phyloP scores from a whole-genome alignment of 2,888 invertebrate species.

The Dermolepida albohirtum region DNA sequence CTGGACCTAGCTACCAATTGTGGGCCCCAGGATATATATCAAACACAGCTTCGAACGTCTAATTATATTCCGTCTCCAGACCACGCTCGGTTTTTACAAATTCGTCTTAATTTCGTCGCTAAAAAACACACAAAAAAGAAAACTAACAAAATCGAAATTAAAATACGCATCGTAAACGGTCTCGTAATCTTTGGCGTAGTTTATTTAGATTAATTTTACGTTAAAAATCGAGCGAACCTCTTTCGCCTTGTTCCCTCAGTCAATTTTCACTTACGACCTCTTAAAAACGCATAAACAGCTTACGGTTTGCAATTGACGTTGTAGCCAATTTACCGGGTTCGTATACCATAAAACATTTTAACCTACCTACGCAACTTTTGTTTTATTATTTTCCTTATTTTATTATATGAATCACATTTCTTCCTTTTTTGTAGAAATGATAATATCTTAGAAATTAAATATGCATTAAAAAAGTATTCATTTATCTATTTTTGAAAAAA shows the following conservation, averaged over 20 bases:
- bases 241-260: neutral
- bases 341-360: slow-evolving; percentile 34
- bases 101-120: slow-evolving; percentile 42
- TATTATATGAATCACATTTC: too few species aligned
- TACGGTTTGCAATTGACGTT: slow-evolving; percentile 10
- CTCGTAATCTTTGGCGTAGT: too few species aligned
- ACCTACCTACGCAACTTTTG: slow-evolving; percentile 29
- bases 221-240: too few species aligned
- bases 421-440: too few species aligned
- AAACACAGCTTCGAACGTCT: slow-evolving; percentile 59
- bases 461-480: too few species aligned
- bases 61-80: slow-evolving; percentile 58
- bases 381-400: slow-evolving; percentile 22
- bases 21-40: slow-evolving; percentile 62
- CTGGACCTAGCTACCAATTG: slow-evolving; percentile 63
- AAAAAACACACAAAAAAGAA: slow-evolving; percentile 22
- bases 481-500: too few species aligned
- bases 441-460: too few species aligned
- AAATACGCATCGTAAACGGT: slow-evolving; percentile 9
- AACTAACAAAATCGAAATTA: neutral
- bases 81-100: slow-evolving; percentile 43
- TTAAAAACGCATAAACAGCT: neutral
- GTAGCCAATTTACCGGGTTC: slow-evolving; percentile 30
- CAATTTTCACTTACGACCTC: slow-evolving; percentile 9
- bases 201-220: slow-evolving; percentile 5